phyloP scores from a whole-genome alignment of 1,140 invertebrate genomes.

The Caenorhabditis remanei region DNA sequence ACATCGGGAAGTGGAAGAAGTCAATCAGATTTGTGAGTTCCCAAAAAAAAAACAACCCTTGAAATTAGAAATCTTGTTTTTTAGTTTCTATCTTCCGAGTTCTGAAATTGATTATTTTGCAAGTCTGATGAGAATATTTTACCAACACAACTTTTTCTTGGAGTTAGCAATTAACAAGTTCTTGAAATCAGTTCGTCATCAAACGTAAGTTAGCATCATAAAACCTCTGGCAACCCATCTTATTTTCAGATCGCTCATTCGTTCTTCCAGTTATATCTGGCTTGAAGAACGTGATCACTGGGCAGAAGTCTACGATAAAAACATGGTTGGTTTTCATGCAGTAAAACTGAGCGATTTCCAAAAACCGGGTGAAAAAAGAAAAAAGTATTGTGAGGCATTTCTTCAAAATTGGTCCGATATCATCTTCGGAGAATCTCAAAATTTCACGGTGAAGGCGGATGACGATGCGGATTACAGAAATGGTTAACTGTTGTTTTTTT shows the following conservation, averaged over 20 bases:
- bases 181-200: not conserved
- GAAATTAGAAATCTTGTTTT: not conserved
- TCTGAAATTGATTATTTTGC: not conserved
- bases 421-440: not conserved
- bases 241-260: not conserved
- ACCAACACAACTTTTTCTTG: not conserved
- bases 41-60: not conserved
- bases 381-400: not conserved
- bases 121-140: conserved; percentile 9
- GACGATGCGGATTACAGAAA: not conserved
- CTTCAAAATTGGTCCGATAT: not conserved
- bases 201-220: not conserved
- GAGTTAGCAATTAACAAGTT: not conserved
- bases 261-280: not conserved
- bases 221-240: not conserved
- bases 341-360: not conserved
- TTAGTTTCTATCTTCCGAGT: conserved; percentile 34
- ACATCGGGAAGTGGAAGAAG: not conserved
- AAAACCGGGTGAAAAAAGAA: not conserved
- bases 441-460: not conserved
- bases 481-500: no score
- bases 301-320: not conserved
- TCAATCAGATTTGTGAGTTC: not conserved
- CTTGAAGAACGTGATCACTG: not conserved
- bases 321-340: not conserved